phyloP scores from a whole-genome alignment of 2,888 invertebrate species.

The Ormyrus nitidulus region DNA sequence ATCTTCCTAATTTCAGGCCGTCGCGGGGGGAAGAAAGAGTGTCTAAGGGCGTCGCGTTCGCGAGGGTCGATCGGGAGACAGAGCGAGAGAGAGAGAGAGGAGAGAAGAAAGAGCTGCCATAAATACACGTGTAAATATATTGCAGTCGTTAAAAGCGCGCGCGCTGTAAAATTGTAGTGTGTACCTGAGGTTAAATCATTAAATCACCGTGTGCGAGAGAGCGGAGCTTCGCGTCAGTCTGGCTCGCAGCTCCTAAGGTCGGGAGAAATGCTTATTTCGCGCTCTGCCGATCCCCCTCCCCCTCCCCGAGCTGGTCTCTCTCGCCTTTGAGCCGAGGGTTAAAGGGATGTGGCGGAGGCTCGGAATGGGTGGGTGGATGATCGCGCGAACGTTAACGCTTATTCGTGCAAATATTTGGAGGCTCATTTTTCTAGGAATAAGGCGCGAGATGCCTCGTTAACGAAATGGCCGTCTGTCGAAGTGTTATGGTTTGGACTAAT shows the following conservation, averaged over 20 bases:
- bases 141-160: slow-evolving; percentile 66
- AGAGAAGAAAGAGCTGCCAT: slow-evolving; percentile 56
- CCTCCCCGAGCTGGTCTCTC: no score
- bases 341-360: background rate
- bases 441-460: background rate
- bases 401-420: slow-evolving; percentile 36
- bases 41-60: background rate
- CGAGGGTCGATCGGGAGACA: background rate
- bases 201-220: slow-evolving; percentile 61
- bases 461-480: background rate
- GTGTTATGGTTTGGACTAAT: background rate
- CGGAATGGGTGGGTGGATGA: slow-evolving; percentile 33
- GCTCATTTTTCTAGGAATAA: background rate
- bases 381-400: slow-evolving; percentile 43
- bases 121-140: slow-evolving; percentile 74
- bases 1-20: slow-evolving; percentile 48
- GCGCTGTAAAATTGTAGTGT: slow-evolving; percentile 67
- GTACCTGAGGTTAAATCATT: slow-evolving; percentile 66
- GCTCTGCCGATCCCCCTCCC: no score
- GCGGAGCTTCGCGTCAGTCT: background rate
- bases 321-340: no score
- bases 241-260: background rate
- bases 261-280: background rate
- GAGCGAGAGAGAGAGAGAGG: background rate
- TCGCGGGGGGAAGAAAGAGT: background rate